Evolutionary conservation across 2,797 vertebrate genomes (phyloP).

Genomic region (Halcyon chelicuti): DNA sequence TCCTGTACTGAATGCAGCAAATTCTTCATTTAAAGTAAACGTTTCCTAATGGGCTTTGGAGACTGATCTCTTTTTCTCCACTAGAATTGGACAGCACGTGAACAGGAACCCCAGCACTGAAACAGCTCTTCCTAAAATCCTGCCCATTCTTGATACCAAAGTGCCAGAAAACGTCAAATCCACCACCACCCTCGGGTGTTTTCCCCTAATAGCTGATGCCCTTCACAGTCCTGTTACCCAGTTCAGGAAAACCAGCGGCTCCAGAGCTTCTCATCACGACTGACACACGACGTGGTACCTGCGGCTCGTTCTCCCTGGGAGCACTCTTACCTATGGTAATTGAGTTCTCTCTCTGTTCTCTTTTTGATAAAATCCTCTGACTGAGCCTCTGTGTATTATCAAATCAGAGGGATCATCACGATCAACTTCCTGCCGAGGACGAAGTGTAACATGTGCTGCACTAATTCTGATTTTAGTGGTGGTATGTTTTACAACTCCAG

Average conservation of each 20-base stretch:
- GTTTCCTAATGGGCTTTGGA: not conserved
- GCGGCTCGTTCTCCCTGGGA: not conserved
- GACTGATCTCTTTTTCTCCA: not conserved
- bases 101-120: not conserved
- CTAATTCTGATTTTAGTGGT: not conserved
- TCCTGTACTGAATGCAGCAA: not conserved
- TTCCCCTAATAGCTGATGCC: not conserved
- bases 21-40: not conserved
- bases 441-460: not conserved
- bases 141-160: not conserved
- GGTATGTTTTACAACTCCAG: not conserved
- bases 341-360: not conserved
- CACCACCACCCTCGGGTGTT: not conserved
- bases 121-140: not conserved
- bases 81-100: not conserved
- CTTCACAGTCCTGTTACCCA: not conserved
- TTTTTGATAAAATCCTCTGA: not conserved
- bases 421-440: not conserved
- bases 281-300: rapidly evolving
- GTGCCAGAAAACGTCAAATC: not conserved
- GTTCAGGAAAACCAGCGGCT: rapidly evolving
- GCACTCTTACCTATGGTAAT: rapidly evolving
- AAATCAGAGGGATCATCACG: not conserved
- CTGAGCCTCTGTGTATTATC: not conserved
- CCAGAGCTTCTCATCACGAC: rapidly evolving